Evolutionary conservation across 2,797 vertebrate genomes (phyloP).

Genomic region (Tarsius wallacei): DNA sequence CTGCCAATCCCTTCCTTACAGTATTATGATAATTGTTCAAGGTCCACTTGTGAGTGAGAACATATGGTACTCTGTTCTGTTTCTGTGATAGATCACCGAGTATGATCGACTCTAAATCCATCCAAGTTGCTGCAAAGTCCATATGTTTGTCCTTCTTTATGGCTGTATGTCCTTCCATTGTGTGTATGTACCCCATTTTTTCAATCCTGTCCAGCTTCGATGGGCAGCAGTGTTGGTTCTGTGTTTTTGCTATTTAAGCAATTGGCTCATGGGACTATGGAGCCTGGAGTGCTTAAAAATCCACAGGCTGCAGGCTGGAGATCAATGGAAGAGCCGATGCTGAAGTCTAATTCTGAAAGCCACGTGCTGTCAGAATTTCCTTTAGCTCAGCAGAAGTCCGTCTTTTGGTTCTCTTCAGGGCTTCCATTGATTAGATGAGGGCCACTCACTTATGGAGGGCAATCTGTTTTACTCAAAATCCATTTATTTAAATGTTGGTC

Average conservation of each 20-base stretch:
- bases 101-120: no score
- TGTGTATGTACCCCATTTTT: no score
- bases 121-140: no score
- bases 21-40: no score
- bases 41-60: no score
- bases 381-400: background rate
- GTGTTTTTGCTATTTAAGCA: background rate
- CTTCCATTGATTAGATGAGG: background rate
- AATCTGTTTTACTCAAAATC: background rate
- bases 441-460: background rate
- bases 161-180: no score
- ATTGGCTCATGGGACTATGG: background rate
- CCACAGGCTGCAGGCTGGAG: background rate
- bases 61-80: no score
- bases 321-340: background rate
- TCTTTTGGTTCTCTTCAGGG: background rate
- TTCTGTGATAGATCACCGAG: no score
- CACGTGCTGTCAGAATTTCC: background rate
- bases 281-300: background rate
- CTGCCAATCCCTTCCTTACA: no score
- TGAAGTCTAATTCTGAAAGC: background rate
- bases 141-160: no score
- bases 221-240: no score
- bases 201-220: no score
- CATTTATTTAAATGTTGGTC: background rate